Evolutionary conservation across 1,140 invertebrate species (phyloP), one percentile per base, ranked within the genome.

Genomic region (Laupala kohalensis): DNA sequence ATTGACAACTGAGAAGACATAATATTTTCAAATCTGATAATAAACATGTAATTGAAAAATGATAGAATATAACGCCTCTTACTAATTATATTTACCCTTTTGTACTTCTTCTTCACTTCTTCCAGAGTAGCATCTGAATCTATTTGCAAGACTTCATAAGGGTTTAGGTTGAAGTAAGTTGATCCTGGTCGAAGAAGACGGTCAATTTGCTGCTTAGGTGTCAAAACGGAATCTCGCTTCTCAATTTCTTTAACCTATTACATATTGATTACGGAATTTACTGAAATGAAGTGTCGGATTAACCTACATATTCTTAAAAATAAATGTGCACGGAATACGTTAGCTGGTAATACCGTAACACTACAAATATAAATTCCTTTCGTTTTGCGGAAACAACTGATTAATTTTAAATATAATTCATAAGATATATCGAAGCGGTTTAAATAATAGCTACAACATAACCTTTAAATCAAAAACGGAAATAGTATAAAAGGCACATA

Each of bases 41-140:
- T 26, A 69, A 2, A 66, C 64, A 66, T 23, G 9, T 1, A 24
- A 9, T 2, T 53, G 19, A 1, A 66, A 6, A 25, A 66, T 27
- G 23, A 13, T 4, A 25, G 23, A 13, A 13, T 13, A 66, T 13
- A 12, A 25, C 1, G 9, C 23, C 9, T 26, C 9, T 27, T 71
- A 53, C 53, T 71, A 74, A 69, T 65, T 15, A 66, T 66, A 80
- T 82, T 78, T 79, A 89, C 88, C 77, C 93, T 87, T 81, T 94
- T 88, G 80, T 98, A 99, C 83, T 97, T 97, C 79, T 97, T 98
- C 80, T 97, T 97, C 26, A 98, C 90, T 79, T 96, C 93, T 76
- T 97, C 94, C 63, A 98, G 79, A 29, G 90, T 81, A 26, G 89
- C 87, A 71, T 95, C 92, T 29, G 94, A 94, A 77, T 98, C 96